Conservation (phyloP, 2,113 vertebrate genomes). For the Tursiops truncatus region DNA sequence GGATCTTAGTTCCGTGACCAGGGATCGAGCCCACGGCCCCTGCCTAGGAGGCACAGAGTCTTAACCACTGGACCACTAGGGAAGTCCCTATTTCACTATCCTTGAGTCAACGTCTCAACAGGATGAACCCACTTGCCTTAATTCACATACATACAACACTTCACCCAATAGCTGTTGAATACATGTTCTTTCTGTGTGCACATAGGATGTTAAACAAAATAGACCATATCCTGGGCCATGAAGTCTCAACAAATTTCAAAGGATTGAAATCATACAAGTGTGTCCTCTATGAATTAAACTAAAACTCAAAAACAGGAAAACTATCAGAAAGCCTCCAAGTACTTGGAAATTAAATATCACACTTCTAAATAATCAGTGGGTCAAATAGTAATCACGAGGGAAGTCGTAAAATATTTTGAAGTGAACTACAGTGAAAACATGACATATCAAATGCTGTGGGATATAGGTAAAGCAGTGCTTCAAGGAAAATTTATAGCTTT, state of each 20-base stretch:
- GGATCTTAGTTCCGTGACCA: not conserved
- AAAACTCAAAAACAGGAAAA: slow-evolving; percentile 1
- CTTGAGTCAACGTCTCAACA: not conserved
- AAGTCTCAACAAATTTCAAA: not conserved
- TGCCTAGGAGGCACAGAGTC: not conserved
- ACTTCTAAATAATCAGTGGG: not conserved
- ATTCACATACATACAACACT: not conserved
- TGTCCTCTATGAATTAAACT: not conserved
- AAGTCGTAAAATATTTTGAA: not conserved
- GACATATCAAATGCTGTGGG: not conserved
- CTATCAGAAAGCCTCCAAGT: not conserved
- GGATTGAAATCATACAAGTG: not conserved
- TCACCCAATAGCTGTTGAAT: not conserved
- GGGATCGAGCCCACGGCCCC: not conserved
- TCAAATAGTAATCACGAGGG: not conserved
- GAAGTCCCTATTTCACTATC: not conserved
- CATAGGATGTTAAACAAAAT: not conserved
- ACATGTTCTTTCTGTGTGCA: not conserved
- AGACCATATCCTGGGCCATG: not conserved
- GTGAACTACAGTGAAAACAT: not conserved
- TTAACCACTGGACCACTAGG: not conserved
- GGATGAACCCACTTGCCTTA: not conserved
- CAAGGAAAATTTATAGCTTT: not conserved
- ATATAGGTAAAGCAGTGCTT: not conserved
- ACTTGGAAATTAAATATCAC: not conserved